Evolutionary conservation across 1,140 invertebrate genomes (phyloP).

Genomic region (Megalopta genalis): DNA sequence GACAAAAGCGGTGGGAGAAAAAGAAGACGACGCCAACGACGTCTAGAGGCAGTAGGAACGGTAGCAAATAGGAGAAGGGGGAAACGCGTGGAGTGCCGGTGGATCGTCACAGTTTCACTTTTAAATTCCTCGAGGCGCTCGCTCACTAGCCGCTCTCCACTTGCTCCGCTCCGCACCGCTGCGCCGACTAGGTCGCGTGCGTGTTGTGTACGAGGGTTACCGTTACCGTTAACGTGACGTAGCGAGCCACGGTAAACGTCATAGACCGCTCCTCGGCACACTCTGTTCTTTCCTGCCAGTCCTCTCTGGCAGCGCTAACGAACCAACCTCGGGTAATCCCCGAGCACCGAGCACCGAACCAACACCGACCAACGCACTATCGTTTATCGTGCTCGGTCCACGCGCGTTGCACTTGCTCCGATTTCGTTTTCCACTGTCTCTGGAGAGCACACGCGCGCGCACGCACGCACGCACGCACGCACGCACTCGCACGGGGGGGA

Average conservation of each 20-base stretch:
- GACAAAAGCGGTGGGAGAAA: constrained; percentile 12
- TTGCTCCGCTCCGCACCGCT: constrained; percentile 39
- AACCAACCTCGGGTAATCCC: neutral
- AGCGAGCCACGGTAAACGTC: constrained; percentile 69
- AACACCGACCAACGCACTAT: neutral
- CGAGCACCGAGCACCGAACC: no score
- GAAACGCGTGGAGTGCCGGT: constrained; percentile 58
- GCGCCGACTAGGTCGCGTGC: constrained; percentile 72
- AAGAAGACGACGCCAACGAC: constrained; percentile 27
- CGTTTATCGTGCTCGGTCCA: neutral
- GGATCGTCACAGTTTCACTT: constrained; percentile 77
- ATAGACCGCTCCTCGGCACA: constrained; percentile 62
- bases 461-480: no score
- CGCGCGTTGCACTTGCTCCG: neutral
- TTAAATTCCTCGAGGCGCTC: constrained; percentile 75
- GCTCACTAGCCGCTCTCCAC: constrained; percentile 39
- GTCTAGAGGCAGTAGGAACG: constrained; percentile 14
- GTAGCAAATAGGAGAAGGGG: constrained; percentile 52
- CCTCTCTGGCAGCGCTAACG: constrained; percentile 4
- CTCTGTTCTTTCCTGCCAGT: constrained; percentile 46
- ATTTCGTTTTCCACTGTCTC: neutral
- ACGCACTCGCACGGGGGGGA: no score
- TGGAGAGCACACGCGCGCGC: no score
- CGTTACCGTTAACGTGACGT: constrained; percentile 72
- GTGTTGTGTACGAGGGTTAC: constrained; percentile 72